Base-by-base conservation (phyloP, 2,888 invertebrate species). In the Acrocyrtus sp. region DNA sequence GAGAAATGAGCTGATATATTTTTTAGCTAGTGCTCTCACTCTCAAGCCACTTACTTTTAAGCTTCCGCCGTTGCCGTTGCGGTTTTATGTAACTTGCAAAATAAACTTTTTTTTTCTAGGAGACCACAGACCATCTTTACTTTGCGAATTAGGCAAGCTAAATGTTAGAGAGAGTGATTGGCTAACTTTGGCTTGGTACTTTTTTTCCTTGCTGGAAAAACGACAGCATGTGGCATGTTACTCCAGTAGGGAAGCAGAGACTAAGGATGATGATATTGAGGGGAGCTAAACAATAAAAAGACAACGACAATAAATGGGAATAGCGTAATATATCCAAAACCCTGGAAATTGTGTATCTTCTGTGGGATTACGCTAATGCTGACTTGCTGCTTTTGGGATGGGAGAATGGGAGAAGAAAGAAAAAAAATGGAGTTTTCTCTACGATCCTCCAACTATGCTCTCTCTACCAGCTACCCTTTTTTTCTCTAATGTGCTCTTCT, bases 401-500 rank as follows among this genome's bases (percentile, higher is more conserved):
- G 19, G 12, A 45, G 12, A 5, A n/a, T 15, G 17, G 21, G 21
- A 47, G 47, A 21, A 21, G 19, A 47, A 21, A 47, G 10, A 47
- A 45, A 47, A 17, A 21, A 45, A 10, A 45, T 5, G 10, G 47
- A 47, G 47, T 21, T 19, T 21, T 6, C 17, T 45, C 45, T 45
- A 10, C 19, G n/a, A 3, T 21, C n/a, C 47, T 45, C 17, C 21
- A 10, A 10, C 19, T 15, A 17, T 17, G 8, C 17, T 21, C 3
- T 3, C 21, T 3, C 19, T 47, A 3, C 47, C 24, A 58, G 21
- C 47, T 61, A 41, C 24, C 41, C 51, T 22, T 63, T 70, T 61
- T 48, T 43, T 41, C 67, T 51, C 68, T 60, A 72, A 72, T 63
- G 70, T 74, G 70, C 67, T 56, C 66, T 66, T 67, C 72, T 72